A percentile compares a stretch with the other conserved stretches of the same genome.
These are phyloP conservation scores for Rotaria magnacalcarata DNA, from an alignment of 2,888 invertebrate genomes.

Conservation along the genomic window DNA sequence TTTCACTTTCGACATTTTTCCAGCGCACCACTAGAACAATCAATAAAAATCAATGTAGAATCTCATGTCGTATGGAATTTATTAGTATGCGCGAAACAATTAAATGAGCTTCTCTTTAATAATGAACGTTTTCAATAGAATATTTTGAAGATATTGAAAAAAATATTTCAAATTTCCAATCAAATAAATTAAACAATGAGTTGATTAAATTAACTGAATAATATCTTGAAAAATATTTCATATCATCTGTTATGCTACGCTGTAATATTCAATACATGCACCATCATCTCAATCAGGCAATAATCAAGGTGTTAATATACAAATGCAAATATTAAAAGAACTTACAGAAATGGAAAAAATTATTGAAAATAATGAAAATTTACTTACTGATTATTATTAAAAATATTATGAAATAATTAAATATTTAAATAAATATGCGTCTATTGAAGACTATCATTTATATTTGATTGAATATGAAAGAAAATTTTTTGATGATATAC, in stretches of 20 bases:
- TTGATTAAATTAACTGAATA: background rate
- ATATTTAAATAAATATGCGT: background rate
- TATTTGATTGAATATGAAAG: slow-evolving; percentile 13
- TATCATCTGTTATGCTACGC: background rate
- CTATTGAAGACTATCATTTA: background rate
- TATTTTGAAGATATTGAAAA: background rate
- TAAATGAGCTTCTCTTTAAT: background rate
- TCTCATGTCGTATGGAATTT: background rate
- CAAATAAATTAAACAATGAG: background rate
- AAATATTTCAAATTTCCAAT: background rate
- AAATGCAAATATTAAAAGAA: background rate
- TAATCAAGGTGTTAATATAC: slow-evolving; percentile 20
- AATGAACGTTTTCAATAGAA: background rate
- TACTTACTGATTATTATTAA: background rate
- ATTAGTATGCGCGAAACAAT: background rate
- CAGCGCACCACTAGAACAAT: background rate
- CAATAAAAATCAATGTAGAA: background rate
- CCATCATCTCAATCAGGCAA: background rate
- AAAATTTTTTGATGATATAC: background rate
- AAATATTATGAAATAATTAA: slow-evolving; percentile 5
- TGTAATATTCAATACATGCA: background rate
- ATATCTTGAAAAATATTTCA: background rate
- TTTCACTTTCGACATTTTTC: too few species aligned
- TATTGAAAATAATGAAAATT: background rate
- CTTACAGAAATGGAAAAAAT: background rate